These are phyloP conservation scores for Acanthacorydalis orientalis DNA, from an alignment of 2,888 invertebrate species.

Conservation along the genomic window DNA sequence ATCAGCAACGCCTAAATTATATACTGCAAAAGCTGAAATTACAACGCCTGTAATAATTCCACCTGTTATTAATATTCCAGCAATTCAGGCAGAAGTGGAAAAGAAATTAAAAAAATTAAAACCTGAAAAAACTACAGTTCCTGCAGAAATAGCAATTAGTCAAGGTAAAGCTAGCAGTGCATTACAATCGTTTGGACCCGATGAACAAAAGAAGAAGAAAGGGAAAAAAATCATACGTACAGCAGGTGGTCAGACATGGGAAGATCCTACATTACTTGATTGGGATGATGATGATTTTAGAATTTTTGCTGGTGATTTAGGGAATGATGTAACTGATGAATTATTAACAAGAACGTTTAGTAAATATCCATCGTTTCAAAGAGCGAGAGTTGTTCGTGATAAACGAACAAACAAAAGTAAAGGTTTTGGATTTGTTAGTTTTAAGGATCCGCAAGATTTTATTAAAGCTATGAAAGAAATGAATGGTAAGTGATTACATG, in stretches of 20 bases:
- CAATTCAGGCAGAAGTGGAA: constrained; percentile 36
- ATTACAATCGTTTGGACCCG: constrained; percentile 35
- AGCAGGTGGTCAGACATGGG: constrained; percentile 93
- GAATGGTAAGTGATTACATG: constrained; percentile 58
- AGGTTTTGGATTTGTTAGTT: constrained; percentile 97
- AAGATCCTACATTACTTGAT: constrained; percentile 81
- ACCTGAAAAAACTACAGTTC: constrained; percentile 44
- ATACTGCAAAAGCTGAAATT: constrained; percentile 34
- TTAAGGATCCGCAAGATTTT: constrained; percentile 94
- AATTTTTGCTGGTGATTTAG: constrained; percentile 98
- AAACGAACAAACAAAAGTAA: constrained; percentile 95
- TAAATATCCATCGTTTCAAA: constrained; percentile 82
- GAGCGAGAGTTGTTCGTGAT: constrained; percentile 90
- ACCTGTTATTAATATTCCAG: constrained; percentile 30
- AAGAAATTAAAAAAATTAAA: constrained; percentile 43
- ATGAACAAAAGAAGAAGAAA: constrained; percentile 26
- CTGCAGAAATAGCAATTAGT: constrained; percentile 44
- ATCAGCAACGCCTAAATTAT: constrained; percentile 52
- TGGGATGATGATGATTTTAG: constrained; percentile 99
- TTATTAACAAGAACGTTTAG: constrained; percentile 89
- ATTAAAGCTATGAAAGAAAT: constrained; percentile 98
- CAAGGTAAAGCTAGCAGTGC: constrained; percentile 41
- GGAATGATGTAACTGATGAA: constrained; percentile 98
- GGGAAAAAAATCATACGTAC: constrained; percentile 58
- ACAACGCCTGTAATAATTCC: constrained; percentile 18